phyloP scores from a whole-genome alignment of 2,113 vertebrate species.

The Ciconia maguari region DNA sequence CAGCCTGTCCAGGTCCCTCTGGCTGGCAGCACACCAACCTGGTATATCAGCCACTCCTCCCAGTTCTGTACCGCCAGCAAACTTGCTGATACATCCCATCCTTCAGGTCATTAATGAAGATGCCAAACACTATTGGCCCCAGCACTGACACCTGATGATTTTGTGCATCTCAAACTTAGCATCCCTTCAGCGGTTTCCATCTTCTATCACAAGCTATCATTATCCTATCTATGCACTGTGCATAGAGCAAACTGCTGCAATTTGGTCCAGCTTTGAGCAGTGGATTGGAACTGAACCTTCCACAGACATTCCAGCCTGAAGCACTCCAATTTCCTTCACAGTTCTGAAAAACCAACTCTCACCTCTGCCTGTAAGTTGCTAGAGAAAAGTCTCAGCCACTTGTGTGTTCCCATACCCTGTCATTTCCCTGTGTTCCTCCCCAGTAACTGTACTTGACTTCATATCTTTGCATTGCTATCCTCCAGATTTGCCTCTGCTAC shows the following conservation, averaged over 20 bases:
- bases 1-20: not conserved
- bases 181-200: not conserved
- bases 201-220: not conserved
- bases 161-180: not conserved
- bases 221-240: not conserved
- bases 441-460: not conserved
- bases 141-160: not conserved
- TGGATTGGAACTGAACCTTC: not conserved
- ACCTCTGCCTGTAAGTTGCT: not conserved
- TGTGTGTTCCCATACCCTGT: not conserved
- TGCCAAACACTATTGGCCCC: not conserved
- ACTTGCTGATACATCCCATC: not conserved
- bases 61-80: not conserved
- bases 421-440: not conserved
- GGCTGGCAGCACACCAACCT: not conserved
- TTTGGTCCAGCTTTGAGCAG: not conserved
- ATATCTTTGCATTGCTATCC: accelerated
- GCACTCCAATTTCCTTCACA: not conserved
- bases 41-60: not conserved
- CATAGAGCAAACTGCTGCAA: not conserved
- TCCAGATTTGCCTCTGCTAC: not conserved
- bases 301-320: not conserved
- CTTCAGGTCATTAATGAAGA: not conserved
- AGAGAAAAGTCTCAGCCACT: not conserved
- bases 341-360: not conserved